Percentiles rank a stretch among this genome's conserved stretches.
Evolutionary conservation across 1,140 invertebrate genomes (phyloP).

Genomic region (Heliconius melpomene): DNA sequence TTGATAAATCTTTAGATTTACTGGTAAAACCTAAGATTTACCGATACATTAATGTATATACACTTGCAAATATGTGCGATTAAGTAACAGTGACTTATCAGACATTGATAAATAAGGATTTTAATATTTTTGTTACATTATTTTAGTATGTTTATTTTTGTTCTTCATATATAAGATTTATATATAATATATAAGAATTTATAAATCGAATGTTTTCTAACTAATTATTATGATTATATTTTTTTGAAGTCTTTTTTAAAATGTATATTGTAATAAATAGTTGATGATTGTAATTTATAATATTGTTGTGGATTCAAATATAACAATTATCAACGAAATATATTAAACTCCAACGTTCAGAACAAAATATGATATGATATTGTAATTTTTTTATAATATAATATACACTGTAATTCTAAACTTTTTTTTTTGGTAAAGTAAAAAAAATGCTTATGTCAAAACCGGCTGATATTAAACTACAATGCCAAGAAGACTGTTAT

Average conservation of each 20-base stretch:
- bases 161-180: neutral
- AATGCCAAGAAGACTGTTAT: neutral
- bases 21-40: too few relatives aligned
- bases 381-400: constrained; percentile 42
- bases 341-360: neutral
- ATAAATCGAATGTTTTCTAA: neutral
- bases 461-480: neutral
- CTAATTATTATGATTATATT: constrained; percentile 21
- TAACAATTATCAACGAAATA: constrained; percentile 10
- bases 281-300: constrained; percentile 11
- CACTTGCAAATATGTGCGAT: neutral
- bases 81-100: neutral
- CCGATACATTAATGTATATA: too few relatives aligned
- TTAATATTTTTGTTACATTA: neutral
- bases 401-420: neutral
- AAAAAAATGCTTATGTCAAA: neutral
- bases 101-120: neutral
- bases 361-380: constrained; percentile 31
- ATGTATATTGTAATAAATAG: constrained; percentile 35
- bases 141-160: neutral
- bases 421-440: neutral
- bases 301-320: neutral
- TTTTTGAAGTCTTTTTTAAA: constrained; percentile 24
- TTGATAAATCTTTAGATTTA: too few relatives aligned
- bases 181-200: constrained; percentile 6